A percentile compares a stretch with the other conserved stretches of the same genome.
Conservation (phyloP, 2,797 vertebrate species). For the Sylvia borin region DNA sequence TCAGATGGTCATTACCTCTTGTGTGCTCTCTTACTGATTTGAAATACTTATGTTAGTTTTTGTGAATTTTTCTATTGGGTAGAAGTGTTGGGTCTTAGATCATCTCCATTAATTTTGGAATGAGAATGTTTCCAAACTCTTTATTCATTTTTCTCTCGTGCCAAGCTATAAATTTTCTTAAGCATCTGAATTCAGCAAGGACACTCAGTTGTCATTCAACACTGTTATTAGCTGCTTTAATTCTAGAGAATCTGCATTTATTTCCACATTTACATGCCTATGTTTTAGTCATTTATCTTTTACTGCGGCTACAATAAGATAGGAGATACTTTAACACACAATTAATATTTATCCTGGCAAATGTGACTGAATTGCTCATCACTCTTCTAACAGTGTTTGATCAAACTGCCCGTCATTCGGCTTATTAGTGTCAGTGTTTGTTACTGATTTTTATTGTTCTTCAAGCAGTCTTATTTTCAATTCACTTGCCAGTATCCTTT, state of each 20-base stretch:
- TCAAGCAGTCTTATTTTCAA: neutral
- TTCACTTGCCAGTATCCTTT: neutral
- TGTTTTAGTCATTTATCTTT: conserved; percentile 25
- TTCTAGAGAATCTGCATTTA: neutral
- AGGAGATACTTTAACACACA: conserved; percentile 1
- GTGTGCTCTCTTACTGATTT: neutral
- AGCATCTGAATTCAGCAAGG: neutral
- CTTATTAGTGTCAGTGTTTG: conserved; percentile 41
- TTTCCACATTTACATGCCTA: neutral
- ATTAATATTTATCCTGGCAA: conserved; percentile 45
- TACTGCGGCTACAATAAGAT: neutral
- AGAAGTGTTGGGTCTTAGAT: neutral
- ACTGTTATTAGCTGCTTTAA: neutral
- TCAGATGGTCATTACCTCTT: neutral
- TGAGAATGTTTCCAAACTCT: neutral
- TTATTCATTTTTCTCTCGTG: neutral
- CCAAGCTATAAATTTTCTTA: neutral
- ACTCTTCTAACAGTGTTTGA: neutral
- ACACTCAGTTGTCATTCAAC: neutral
- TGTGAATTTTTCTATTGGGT: neutral
- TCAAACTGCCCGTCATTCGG: conserved; percentile 53
- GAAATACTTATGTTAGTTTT: neutral
- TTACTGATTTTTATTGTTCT: conserved; percentile 22
- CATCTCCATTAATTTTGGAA: neutral
- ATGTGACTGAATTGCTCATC: conserved; percentile 25